These are phyloP conservation scores for Cebus imitator DNA, from an alignment of 2,113 vertebrate genomes.

Conservation along the genomic window DNA sequence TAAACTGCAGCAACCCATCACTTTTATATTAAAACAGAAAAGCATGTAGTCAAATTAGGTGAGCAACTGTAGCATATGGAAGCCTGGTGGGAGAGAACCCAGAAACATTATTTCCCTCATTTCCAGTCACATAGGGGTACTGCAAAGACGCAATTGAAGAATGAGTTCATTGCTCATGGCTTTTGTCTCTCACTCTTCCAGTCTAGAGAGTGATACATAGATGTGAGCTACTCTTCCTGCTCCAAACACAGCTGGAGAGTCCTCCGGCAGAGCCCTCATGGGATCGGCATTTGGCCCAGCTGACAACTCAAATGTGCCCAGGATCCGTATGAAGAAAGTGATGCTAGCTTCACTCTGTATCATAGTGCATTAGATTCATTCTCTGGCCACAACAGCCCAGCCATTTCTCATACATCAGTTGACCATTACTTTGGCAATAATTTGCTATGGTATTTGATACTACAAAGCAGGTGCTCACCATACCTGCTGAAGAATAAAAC, in stretches of 20 bases:
- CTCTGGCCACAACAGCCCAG: background rate
- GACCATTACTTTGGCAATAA: background rate
- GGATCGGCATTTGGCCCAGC: background rate
- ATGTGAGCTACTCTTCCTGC: background rate
- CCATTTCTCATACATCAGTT: background rate
- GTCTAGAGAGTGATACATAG: background rate
- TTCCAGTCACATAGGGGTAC: background rate
- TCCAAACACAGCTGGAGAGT: background rate
- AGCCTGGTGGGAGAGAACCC: background rate
- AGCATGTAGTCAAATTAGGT: background rate
- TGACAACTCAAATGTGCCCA: background rate
- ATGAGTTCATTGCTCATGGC: background rate
- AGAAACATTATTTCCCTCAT: background rate
- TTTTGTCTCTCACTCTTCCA: background rate
- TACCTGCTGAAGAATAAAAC: background rate
- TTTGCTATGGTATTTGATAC: background rate
- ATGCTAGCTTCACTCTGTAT: background rate
- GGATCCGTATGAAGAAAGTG: background rate
- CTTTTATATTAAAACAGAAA: background rate
- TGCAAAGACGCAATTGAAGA: background rate
- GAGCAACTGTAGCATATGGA: background rate
- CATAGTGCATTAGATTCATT: background rate
- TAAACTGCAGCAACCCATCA: background rate
- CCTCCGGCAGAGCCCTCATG: background rate
- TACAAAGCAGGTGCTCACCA: background rate